Evolutionary conservation across 2,113 vertebrate species (phyloP).

Genomic region (Phyllopteryx taeniolatus): DNA sequence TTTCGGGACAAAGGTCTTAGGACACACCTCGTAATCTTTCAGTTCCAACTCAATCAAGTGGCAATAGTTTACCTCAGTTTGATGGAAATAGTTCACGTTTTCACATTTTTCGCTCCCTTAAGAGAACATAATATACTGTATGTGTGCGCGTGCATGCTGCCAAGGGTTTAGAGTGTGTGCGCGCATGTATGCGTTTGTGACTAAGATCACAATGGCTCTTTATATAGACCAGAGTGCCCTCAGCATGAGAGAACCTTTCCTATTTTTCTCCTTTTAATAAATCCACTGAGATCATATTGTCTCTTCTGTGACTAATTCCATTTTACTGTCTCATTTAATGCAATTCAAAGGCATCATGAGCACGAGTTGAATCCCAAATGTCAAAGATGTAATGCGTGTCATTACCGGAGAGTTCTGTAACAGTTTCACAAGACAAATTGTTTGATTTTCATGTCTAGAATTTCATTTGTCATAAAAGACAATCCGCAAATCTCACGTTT

Average conservation of each 20-base stretch:
- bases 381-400: neutral
- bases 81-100: neutral
- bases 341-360: neutral
- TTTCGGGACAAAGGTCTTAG: no score
- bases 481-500: slow-evolving; percentile 22
- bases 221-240: neutral
- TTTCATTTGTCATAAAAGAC: slow-evolving; percentile 4
- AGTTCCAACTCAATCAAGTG: no score
- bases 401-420: no score
- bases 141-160: slow-evolving; percentile 5
- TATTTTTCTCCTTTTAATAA: slow-evolving; percentile 20
- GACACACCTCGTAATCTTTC: no score
- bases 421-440: neutral
- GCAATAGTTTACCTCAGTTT: no score
- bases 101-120: neutral
- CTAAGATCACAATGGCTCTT: slow-evolving; percentile 17
- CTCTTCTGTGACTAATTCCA: neutral
- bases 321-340: neutral
- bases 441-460: neutral
- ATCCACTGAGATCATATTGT: slow-evolving; percentile 2
- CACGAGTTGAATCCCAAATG: neutral
- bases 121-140: neutral
- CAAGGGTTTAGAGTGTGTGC: neutral
- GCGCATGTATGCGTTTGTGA: neutral
- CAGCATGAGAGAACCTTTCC: slow-evolving; percentile 22